These are phyloP conservation scores for Montipora efflorescens DNA, from an alignment of 64 coral and sea anemone species.

Conservation along the genomic window DNA sequence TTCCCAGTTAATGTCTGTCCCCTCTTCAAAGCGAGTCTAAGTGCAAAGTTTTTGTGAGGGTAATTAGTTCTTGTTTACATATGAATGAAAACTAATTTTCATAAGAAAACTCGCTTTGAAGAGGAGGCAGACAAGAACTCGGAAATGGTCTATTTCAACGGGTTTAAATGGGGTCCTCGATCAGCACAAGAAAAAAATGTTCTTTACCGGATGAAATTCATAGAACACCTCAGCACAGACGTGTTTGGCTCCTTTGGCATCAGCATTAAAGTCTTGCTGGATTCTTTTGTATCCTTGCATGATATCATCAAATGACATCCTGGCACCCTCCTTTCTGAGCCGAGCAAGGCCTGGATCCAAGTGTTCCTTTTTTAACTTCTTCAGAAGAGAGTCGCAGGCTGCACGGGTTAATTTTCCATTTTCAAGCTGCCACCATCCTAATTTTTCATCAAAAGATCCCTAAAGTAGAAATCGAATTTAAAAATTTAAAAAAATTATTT, in stretches of 20 bases:
- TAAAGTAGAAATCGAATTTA: background rate
- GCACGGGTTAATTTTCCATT: slow-evolving; percentile 8
- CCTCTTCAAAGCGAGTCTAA: no score
- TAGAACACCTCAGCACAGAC: slow-evolving; percentile 66
- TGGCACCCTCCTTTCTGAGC: slow-evolving; percentile 1
- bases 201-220: slow-evolving; percentile 71
- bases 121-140: no score
- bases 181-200: no score
- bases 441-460: background rate
- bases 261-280: slow-evolving; percentile 47
- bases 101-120: no score
- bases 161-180: no score
- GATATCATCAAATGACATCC: slow-evolving; percentile 64
- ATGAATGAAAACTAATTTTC: no score
- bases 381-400: background rate
- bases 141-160: no score
- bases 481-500: background rate
- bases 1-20: no score
- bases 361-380: background rate
- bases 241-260: slow-evolving; percentile 52
- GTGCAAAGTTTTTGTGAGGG: no score
- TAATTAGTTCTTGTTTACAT: no score
- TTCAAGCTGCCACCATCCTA: background rate
- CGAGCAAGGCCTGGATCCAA: slow-evolving; percentile 26
- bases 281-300: slow-evolving; percentile 47